Base-by-base conservation (phyloP, 2,888 invertebrate species). In the Camptogramma bilineatum region DNA sequence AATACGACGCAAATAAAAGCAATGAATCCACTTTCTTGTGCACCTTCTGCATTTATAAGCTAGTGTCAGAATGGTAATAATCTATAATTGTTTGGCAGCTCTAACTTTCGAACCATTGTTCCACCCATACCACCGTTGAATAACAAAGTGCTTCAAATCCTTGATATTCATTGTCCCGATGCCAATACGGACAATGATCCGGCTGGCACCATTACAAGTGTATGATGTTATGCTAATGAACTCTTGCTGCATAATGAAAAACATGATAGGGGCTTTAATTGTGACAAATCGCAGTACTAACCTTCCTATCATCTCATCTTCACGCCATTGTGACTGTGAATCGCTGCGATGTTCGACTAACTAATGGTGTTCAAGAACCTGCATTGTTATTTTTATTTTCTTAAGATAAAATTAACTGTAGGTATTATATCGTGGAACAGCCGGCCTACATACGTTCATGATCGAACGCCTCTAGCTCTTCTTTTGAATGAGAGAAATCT, bases 231-330 rank as follows among this genome's bases (percentile, higher is more conserved):
- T 80, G 78, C 31, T 76, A 82, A 80, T 81, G 69, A 76, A 71
- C 72, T 64, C 69, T 59, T 39, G 66, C 46, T 63, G 63, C 46
- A 52, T 57, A 65, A 58, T 10, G 34, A 72, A 62, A 70, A 67
- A 72, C 67, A 64, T 69, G 60, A 69, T 71, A 65, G 58, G 50
- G 54, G 66, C 13, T 39, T 54, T 73, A 77, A 83, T 79, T 78
- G 78, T 79, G 82, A 81, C 81, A 84, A 82, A 82, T 81, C 74
- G 73, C 67, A 62, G 70, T 67, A 66, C 61, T 44, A 69, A 68
- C 70, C 66, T 50, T 59, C 54, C 9, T 67, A 73, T 69, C 71
- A 70, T 66, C 64, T 65, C 72, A 76, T 77, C 76, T 76, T 68
- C 70, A 66, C 66, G 64, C 71, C 69, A 79, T 80, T 82, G 79